Percentiles rank a stretch among this genome's conserved stretches.
Conservation (phyloP, 2,113 vertebrate species). For the Anhinga rufa region DNA sequence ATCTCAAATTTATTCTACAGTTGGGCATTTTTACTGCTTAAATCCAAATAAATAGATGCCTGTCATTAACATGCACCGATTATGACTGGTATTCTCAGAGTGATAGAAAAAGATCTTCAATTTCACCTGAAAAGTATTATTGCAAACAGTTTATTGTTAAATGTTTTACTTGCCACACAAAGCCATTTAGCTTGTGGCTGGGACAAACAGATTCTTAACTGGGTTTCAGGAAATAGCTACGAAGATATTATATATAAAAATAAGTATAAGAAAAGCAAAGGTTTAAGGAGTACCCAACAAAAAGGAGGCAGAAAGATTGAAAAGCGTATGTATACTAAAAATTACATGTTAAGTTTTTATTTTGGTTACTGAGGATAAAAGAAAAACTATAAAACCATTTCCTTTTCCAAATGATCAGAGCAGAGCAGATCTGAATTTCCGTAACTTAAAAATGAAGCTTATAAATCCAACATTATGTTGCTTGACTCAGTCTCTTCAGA, state of each 20-base stretch:
- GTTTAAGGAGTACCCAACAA: background rate
- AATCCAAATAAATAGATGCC: background rate
- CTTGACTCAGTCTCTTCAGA: background rate
- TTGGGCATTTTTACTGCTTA: background rate
- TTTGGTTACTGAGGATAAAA: background rate
- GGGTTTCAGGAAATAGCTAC: background rate
- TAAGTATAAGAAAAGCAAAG: background rate
- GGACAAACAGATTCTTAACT: background rate
- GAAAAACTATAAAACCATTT: background rate
- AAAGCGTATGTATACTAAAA: background rate
- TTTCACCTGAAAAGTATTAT: background rate
- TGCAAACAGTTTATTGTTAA: background rate
- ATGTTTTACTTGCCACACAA: background rate
- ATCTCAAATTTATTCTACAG: background rate
- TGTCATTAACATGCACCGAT: background rate
- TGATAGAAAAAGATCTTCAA: background rate
- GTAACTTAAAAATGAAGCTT: background rate
- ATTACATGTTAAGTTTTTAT: background rate
- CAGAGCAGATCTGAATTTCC: background rate
- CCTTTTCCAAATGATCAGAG: background rate
- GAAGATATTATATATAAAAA: background rate
- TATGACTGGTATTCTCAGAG: background rate
- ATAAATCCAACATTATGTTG: background rate
- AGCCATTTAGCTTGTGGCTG: background rate
- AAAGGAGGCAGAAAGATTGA: background rate